phyloP scores from a whole-genome alignment of 2,113 vertebrate genomes.

The Ailuropoda melanoleuca region DNA sequence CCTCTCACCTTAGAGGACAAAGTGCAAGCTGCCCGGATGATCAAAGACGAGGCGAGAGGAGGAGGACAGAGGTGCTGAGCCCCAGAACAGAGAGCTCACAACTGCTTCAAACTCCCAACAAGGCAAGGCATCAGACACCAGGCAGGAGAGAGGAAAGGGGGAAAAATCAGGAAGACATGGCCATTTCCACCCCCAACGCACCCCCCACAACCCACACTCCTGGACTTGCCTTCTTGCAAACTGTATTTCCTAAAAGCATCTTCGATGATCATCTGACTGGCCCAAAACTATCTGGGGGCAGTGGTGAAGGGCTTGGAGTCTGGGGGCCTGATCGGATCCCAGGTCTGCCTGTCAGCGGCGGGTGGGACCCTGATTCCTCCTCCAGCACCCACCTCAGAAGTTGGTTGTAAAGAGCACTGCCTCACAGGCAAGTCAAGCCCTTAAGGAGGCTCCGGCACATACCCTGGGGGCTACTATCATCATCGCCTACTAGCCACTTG shows the following conservation, averaged over 20 bases:
- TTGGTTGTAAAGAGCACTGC: neutral
- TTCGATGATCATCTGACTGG: neutral
- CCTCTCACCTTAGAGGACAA: conserved; percentile 33
- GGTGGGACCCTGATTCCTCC: neutral
- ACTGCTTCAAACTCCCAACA: neutral
- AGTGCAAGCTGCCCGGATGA: conserved; percentile 45
- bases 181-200: neutral
- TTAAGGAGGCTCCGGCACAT: neutral
- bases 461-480: neutral
- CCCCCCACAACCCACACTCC: neutral
- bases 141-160: neutral
- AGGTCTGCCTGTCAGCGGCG: neutral
- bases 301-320: neutral
- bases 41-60: neutral
- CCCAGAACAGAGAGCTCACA: neutral
- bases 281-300: neutral
- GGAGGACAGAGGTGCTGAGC: neutral
- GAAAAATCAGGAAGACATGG: neutral
- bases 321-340: neutral
- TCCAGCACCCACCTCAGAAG: neutral
- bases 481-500: neutral
- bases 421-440: neutral
- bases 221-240: neutral
- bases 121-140: no score
- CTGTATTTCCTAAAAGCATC: neutral